Percentiles rank a stretch among this genome's conserved stretches.
Conservation (phyloP, 2,888 invertebrate genomes). For the Maniola hyperantus region DNA sequence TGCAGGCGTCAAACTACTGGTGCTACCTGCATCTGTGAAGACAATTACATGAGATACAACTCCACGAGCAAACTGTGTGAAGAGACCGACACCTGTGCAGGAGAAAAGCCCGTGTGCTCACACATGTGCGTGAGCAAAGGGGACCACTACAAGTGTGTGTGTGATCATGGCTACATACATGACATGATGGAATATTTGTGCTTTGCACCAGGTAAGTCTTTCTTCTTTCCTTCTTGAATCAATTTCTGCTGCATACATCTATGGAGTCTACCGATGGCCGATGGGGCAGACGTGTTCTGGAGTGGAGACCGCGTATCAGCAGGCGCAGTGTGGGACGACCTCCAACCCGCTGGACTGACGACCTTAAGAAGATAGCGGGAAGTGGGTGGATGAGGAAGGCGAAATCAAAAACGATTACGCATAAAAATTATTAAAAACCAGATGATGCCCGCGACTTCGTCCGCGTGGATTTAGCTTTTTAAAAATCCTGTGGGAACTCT, state of each 20-base stretch:
- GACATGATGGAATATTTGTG: constrained; percentile 56
- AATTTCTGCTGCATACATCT: background rate
- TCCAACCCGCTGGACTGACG: no score
- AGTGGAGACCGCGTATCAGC: no score
- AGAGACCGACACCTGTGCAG: constrained; percentile 86
- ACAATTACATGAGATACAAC: constrained; percentile 63
- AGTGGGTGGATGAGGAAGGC: no score
- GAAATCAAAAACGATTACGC: no score
- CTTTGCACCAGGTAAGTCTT: constrained; percentile 57
- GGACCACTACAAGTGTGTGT: constrained; percentile 84
- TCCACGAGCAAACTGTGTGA: constrained; percentile 62
- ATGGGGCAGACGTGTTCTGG: no score
- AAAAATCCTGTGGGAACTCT: no score
- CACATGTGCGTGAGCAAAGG: constrained; percentile 85
- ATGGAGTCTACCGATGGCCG: no score
- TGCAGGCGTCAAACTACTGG: constrained; percentile 60
- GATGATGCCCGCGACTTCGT: no score
- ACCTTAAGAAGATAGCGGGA: no score
- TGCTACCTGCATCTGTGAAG: constrained; percentile 80
- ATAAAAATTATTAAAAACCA: no score
- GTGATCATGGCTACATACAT: constrained; percentile 73
- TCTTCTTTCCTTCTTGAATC: background rate
- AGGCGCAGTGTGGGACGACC: no score
- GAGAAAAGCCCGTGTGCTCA: constrained; percentile 85
- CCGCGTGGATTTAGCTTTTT: no score